Evolutionary conservation across 2,113 vertebrate genomes (phyloP).

Genomic region (Theristicus caerulescens): DNA sequence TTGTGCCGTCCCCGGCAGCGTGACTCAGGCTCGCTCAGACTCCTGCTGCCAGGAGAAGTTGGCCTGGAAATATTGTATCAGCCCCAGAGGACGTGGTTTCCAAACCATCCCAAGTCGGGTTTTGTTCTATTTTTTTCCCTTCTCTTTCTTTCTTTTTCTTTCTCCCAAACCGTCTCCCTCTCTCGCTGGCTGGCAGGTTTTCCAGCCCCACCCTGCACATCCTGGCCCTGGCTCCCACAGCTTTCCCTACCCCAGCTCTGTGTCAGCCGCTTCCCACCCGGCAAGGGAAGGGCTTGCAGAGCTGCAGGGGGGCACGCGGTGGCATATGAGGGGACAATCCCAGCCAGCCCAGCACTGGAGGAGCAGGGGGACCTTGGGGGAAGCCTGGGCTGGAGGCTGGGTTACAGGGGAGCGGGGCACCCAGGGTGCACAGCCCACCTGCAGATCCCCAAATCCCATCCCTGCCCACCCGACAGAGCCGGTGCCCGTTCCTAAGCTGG

Average conservation of each 20-base stretch:
- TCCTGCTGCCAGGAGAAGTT: conserved; percentile 25
- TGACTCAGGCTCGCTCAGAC: conserved; percentile 24
- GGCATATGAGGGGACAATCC: neutral
- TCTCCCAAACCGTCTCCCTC: neutral
- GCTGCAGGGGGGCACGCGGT: neutral
- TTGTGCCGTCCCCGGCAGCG: conserved; percentile 30
- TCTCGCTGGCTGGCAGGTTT: neutral
- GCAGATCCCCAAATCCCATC: neutral
- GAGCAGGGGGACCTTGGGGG: neutral
- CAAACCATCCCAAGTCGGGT: neutral
- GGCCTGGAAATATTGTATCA: conserved; percentile 62
- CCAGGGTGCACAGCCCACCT: neutral
- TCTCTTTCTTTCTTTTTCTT: neutral
- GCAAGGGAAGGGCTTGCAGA: neutral
- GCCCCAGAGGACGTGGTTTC: conserved; percentile 43
- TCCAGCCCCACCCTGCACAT: conserved; percentile 32
- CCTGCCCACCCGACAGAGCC: neutral
- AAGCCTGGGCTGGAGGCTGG: neutral
- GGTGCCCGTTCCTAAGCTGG: accelerated
- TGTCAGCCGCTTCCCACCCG: accelerated
- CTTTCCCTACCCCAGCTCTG: accelerated
- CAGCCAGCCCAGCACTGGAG: neutral
- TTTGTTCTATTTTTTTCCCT: conserved; percentile 26
- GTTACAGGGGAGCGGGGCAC: accelerated
- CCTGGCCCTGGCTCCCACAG: neutral